Evolutionary conservation across 2,888 invertebrate species (phyloP), one percentile per base, ranked within the genome.

Genomic region (Xiphydria camelus): DNA sequence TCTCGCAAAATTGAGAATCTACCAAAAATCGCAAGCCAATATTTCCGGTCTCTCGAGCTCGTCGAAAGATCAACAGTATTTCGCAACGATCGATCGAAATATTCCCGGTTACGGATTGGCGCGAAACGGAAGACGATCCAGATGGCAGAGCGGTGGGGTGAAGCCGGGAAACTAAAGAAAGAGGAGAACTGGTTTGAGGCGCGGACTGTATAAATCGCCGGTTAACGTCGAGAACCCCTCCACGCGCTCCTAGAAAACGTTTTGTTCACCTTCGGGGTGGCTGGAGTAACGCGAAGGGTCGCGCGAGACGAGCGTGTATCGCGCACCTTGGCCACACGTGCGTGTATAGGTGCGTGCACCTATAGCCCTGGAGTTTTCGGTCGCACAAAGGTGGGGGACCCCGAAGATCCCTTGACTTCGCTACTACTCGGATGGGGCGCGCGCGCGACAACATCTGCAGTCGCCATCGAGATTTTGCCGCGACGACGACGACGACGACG

Each of bases 321-420:
- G 56, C 59, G 57, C 62, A 62, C 61, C 57, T 62, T n/a, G n/a
- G n/a, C n/a, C n/a, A n/a, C n/a, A n/a, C n/a, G n/a, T n/a, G n/a
- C n/a, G n/a, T n/a, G n/a, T n/a, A n/a, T n/a, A n/a, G n/a, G n/a
- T n/a, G n/a, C 9, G 37, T 20, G 18, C 31, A 38, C 29, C 29
- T 29, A 31, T 22, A 7, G 12, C 17, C n/a, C 10, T 10, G 42
- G 35, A 9, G 19, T 22, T 62, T 62, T 60, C 51, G 55, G 55
- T 46, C 49, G 55, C 48, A 65, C 64, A 67, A 66, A 64, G 61
- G 57, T 67, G 51, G 51, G 49, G 26, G 58, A 39, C 36, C 60
- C 59, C 56, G 62, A 67, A 59, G 61, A 66, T 67, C 66, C 66
- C 67, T 68, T 68, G 68, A 68, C 68, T 68, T 57, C 57, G 54